These are phyloP conservation scores for Heliconius himera DNA, from an alignment of 1,140 invertebrate species.

Conservation along the genomic window DNA sequence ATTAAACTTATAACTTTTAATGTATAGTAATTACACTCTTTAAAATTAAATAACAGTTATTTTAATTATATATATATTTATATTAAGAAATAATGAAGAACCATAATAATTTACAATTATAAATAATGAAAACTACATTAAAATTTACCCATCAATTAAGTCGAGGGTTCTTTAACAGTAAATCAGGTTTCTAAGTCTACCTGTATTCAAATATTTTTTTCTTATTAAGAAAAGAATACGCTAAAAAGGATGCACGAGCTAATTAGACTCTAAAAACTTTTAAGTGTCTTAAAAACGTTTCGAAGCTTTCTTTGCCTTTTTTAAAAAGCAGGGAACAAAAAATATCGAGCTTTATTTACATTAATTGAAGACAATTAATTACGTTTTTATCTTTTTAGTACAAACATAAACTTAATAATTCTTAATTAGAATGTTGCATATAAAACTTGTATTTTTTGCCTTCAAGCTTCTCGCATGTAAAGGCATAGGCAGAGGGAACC, in stretches of 20 bases:
- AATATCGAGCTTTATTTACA: neutral
- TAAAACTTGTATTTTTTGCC: neutral
- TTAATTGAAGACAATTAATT: neutral
- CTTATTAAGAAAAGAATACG: constrained; percentile 6
- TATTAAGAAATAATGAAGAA: neutral
- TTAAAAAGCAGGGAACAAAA: neutral
- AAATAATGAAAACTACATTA: neutral
- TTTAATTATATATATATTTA: too few relatives aligned
- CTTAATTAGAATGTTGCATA: neutral
- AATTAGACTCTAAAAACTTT: constrained; percentile 1
- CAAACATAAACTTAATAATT: neutral
- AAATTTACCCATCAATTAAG: neutral
- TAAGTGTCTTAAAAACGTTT: neutral
- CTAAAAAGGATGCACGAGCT: constrained; percentile 4
- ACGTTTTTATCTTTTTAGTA: neutral
- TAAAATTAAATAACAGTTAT: too few relatives aligned
- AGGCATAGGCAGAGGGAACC: too few relatives aligned
- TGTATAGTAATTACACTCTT: too few relatives aligned
- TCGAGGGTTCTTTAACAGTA: neutral
- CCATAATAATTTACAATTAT: neutral
- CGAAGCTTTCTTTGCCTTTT: neutral
- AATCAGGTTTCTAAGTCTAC: neutral
- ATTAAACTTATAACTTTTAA: too few relatives aligned
- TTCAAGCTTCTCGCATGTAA: too few relatives aligned
- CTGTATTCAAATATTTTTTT: constrained; percentile 4